Conservation (phyloP, 2,888 invertebrate genomes). For the Unio delphinus region DNA sequence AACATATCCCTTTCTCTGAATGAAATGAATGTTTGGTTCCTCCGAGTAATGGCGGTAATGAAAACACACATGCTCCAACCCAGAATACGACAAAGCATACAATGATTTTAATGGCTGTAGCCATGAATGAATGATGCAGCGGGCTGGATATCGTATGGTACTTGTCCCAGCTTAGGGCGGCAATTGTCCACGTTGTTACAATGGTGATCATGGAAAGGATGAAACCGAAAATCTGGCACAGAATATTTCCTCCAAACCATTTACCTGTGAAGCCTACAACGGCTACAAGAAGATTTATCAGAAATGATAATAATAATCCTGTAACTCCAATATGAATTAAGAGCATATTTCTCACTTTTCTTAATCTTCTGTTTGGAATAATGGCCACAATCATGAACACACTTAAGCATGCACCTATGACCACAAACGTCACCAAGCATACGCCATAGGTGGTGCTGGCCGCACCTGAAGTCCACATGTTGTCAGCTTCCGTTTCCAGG, state of each 20-base stretch:
- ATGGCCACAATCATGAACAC: conserved; percentile 51
- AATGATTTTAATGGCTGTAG: conserved; percentile 52
- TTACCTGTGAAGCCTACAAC: conserved; percentile 46
- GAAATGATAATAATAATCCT: conserved; percentile 38
- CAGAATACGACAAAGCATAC: conserved; percentile 54
- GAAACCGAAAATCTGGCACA: conserved; percentile 52
- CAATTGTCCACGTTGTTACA: conserved; percentile 53
- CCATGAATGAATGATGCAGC: conserved; percentile 58
- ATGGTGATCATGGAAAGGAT: conserved; percentile 41
- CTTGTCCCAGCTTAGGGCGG: conserved; percentile 65
- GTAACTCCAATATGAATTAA: conserved; percentile 52
- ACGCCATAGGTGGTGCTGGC: conserved; percentile 38
- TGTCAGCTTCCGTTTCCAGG: neutral
- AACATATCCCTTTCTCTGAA: conserved; percentile 54
- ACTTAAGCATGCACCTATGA: conserved; percentile 45
- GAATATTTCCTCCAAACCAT: conserved; percentile 46
- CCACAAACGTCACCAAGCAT: conserved; percentile 40
- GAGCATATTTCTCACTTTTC: conserved; percentile 53
- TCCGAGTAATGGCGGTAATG: conserved; percentile 56
- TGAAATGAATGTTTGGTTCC: conserved; percentile 47
- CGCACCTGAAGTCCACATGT: conserved; percentile 8
- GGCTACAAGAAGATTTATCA: conserved; percentile 37
- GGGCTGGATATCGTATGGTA: conserved; percentile 63
- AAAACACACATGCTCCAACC: conserved; percentile 46
- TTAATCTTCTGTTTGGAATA: conserved; percentile 48